Evolutionary conservation across 1,140 invertebrate genomes (phyloP), one percentile per base, ranked within the genome.

Genomic region (Drosophila paulistorum): DNA sequence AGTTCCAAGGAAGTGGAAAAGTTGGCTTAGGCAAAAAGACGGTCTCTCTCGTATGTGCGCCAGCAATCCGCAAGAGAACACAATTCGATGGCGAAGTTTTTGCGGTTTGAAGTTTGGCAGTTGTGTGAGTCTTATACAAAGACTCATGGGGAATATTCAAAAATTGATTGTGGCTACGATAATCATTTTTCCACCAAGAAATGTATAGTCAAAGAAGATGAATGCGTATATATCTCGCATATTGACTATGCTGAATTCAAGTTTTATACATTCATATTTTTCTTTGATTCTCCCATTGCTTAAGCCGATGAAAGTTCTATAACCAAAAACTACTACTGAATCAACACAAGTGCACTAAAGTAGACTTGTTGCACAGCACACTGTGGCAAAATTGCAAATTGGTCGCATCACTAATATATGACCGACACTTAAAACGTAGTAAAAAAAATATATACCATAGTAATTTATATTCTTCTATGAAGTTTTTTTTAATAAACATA

Each of bases 61-160:
- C 11, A 20, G 45, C 45, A 51, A 51, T 51, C 9, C 45, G 17
- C 20, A 23, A 9, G 17, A 51, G 45, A 51, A 51, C 17, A 51
- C 17, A 7, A 51, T 9, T 51, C 45, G 70, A 73, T 51, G 65
- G 51, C 23, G 51, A 75, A 75, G 48, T 75, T 76, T 76, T 65
- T 76, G 74, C 66, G 41, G 59, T 57, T 67, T 74, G 39, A 61
- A 74, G 39, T 54, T 48, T 30, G 73, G 35, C 73, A 69, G 63
- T 59, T 75, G 45, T 68, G 7, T 48, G 14, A 17, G 45, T 17
- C 33, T 60, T 37, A 17, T 72, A 75, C 37, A 65, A 73, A 75
- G 75, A 75, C 74, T 75, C 74, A 58, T 65, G 68, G 37, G 71
- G 71, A 51, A 75, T 75, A 75, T 75, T 75, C 68, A 75, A 72